Evolutionary conservation across 1,140 invertebrate genomes (phyloP), one percentile per base, ranked within the genome.

Genomic region (Pomphorhynchus laevis): DNA sequence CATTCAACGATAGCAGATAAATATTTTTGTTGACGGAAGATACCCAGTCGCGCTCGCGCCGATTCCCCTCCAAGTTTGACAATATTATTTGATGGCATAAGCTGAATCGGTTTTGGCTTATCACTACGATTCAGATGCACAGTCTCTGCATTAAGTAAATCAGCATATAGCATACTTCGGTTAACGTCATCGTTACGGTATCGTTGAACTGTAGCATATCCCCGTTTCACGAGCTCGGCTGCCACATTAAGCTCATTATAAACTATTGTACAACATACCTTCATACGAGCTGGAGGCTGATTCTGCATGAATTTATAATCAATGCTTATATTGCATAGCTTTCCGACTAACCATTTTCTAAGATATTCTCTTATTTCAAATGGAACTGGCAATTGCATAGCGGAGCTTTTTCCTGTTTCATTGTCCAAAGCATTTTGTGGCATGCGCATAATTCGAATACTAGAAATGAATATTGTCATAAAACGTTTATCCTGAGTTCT

Each of bases 321-420:
- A 22, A 91, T 67, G 25, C 69, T 68, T 4, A 89, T 72, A 50
- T 74, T 71, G 0, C 86, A 55, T 51, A 73, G 77, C 55, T 95
- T 93, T 2, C 80, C 77, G 52, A 95, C 74, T 0, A 93, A 62
- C 54, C 82, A 80, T 51, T 89, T 91, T 21, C 89, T 65, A 3
- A 98, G 59, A 53, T 77, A 93, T 62, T 98, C 89, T 44, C 89
- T 65, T 1, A 82, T 82, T 56, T 95, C 84, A 54, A 73, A 89
- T 74, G 95, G 79, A 65, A 72, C 84, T 5, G 84, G 84, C 49
- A 91, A 74, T 95, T 84, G 53, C 93, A 98, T 0, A 95, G 64
- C 1, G 79, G 75, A 44, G 73, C 64, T 50, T 47, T 45, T 50
- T 51, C 25, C 44, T 43, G 18, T 44, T 32, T 4, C 22, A 31